phyloP scores from a whole-genome alignment of 1,140 invertebrate genomes.

The Microplitis demolitor region DNA sequence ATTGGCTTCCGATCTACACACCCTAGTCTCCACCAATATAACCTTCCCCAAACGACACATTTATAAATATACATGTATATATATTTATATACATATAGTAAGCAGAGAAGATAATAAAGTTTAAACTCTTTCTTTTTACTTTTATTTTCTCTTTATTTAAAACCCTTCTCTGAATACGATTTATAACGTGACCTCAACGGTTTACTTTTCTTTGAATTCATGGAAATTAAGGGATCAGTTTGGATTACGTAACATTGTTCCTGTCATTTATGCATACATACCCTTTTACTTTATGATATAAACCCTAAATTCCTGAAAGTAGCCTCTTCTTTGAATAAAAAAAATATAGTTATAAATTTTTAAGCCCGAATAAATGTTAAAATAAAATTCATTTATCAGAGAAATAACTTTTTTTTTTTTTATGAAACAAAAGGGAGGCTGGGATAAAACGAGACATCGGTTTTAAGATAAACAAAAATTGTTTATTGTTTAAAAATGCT shows the following conservation, averaged over 20 bases:
- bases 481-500: no score
- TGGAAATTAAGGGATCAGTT: constrained; percentile 52
- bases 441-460: no score
- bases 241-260: constrained; percentile 36
- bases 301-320: background rate
- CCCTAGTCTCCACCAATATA: background rate
- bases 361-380: no score
- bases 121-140: background rate
- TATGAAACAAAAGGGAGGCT: no score
- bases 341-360: no score
- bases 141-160: background rate
- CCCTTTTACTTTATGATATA: background rate
- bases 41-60: background rate
- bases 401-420: no score
- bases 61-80: background rate
- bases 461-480: no score
- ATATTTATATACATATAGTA: background rate
- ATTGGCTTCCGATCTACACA: constrained; percentile 55
- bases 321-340: no score
- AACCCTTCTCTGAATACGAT: background rate
- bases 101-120: background rate
- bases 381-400: no score
- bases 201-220: constrained; percentile 36
- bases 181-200: background rate
- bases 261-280: background rate